phyloP scores from a whole-genome alignment of 2,888 invertebrate species.

The Nymphalis urticae region DNA sequence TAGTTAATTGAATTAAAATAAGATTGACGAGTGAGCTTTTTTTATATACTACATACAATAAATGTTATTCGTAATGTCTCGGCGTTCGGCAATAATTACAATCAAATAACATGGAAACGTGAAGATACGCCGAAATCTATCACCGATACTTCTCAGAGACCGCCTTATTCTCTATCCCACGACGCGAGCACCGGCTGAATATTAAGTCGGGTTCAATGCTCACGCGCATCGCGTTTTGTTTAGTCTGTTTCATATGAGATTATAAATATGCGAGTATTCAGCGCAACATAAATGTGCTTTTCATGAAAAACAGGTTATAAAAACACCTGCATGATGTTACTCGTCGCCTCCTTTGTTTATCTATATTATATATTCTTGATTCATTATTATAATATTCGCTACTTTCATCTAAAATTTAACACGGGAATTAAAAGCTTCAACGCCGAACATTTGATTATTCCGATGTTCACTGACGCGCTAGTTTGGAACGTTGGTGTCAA shows the following conservation, averaged over 20 bases:
- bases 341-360: slow-evolving; percentile 18
- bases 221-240: slow-evolving; percentile 28
- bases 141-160: slow-evolving; percentile 14
- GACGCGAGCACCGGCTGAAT: slow-evolving; percentile 21
- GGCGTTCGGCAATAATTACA: too few relatives aligned
- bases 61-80: too few relatives aligned
- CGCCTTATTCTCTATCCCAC: slow-evolving; percentile 37
- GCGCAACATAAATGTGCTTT: slow-evolving; percentile 23
- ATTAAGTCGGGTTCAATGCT: slow-evolving; percentile 29
- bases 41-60: too few relatives aligned
- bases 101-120: slow-evolving; percentile 8
- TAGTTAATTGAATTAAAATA: too few relatives aligned
- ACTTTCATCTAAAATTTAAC: not conserved
- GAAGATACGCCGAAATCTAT: slow-evolving; percentile 13
- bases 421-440: too few relatives aligned
- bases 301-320: slow-evolving; percentile 25
- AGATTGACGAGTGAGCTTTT: too few relatives aligned
- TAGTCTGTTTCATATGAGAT: slow-evolving; percentile 29
- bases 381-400: not conserved
- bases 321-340: slow-evolving; percentile 25
- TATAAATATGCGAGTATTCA: slow-evolving; percentile 33
- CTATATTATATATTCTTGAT: not conserved
- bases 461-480: not conserved
- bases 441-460: not conserved
- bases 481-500: slow-evolving; percentile 16